Conservation (phyloP, 2,888 invertebrate species). For the Hydraecia micacea region DNA sequence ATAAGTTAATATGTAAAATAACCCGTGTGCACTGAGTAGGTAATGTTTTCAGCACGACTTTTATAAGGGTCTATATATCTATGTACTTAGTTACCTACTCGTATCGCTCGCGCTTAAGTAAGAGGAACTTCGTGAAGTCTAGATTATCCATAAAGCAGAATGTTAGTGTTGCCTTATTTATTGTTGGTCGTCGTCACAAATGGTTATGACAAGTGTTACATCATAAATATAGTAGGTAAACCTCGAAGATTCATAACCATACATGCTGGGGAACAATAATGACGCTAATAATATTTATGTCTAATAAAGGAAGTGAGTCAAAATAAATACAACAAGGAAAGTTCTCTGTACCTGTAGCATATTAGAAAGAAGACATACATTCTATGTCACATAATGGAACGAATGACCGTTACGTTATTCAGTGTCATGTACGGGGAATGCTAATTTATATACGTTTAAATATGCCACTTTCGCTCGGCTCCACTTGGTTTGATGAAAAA, state of each 20-base stretch:
- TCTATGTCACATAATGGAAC: conserved; percentile 65
- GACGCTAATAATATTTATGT: background rate
- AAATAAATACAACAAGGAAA: conserved; percentile 27
- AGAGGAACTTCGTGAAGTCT: background rate
- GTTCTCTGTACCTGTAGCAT: conserved; percentile 36
- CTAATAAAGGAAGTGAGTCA: background rate
- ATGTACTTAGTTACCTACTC: background rate
- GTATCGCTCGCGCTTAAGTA: background rate
- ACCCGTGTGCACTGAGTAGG: no score
- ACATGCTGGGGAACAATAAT: background rate
- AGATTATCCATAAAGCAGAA: conserved; percentile 1
- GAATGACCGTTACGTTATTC: conserved; percentile 72
- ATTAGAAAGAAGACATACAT: conserved; percentile 61
- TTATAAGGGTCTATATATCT: background rate
- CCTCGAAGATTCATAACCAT: conserved; percentile 14
- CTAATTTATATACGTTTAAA: conserved; percentile 69
- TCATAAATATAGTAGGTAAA: background rate
- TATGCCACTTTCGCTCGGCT: conserved; percentile 69
- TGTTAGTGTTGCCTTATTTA: background rate
- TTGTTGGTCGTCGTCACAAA: background rate
- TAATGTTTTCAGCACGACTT: background rate
- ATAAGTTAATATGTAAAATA: no score
- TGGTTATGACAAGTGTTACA: background rate
- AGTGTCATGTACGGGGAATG: conserved; percentile 70
- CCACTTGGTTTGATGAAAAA: conserved; percentile 30